Evolutionary conservation across 2,888 invertebrate genomes (phyloP).

Genomic region (Zaprionus obscuricornis): DNA sequence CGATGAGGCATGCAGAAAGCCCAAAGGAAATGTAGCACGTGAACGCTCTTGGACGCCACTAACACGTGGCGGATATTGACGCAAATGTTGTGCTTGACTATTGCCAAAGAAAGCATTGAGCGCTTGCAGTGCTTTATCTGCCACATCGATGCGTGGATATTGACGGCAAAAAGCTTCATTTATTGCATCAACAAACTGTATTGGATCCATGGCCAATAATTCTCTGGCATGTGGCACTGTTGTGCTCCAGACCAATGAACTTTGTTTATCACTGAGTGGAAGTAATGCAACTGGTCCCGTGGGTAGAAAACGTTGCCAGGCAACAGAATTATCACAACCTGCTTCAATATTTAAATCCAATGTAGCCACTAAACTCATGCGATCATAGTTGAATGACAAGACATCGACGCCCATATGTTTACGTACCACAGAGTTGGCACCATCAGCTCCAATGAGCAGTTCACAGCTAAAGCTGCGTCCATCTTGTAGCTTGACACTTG

Average conservation of each 20-base stretch:
- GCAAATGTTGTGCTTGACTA: slow-evolving; percentile 72
- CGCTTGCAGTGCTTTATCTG: slow-evolving; percentile 84
- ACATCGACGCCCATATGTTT: slow-evolving; percentile 92
- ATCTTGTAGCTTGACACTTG: slow-evolving; percentile 86
- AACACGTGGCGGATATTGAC: slow-evolving; percentile 82
- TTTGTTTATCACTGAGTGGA: slow-evolving; percentile 90
- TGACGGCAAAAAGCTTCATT: slow-evolving; percentile 89
- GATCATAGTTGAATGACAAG: slow-evolving; percentile 92
- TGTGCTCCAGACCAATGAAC: slow-evolving; percentile 98
- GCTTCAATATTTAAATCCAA: slow-evolving; percentile 88
- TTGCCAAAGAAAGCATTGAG: slow-evolving; percentile 83
- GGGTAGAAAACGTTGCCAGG: slow-evolving; percentile 98
- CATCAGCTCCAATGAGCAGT: slow-evolving; percentile 96
- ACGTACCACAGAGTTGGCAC: slow-evolving; percentile 94
- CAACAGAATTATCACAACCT: slow-evolving; percentile 91
- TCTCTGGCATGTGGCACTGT: slow-evolving; percentile 89
- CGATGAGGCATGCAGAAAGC: slow-evolving; percentile 93
- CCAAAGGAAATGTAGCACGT: slow-evolving; percentile 95
- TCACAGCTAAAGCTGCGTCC: slow-evolving; percentile 87
- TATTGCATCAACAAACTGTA: slow-evolving; percentile 93
- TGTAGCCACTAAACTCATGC: slow-evolving; percentile 96
- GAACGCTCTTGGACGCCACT: slow-evolving; percentile 78
- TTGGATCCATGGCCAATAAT: slow-evolving; percentile 88
- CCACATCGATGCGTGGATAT: slow-evolving; percentile 78
- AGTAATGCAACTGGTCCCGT: slow-evolving; percentile 96